Conservation (phyloP, 1,140 invertebrate species). For the Aphelenchoides fujianensis region DNA sequence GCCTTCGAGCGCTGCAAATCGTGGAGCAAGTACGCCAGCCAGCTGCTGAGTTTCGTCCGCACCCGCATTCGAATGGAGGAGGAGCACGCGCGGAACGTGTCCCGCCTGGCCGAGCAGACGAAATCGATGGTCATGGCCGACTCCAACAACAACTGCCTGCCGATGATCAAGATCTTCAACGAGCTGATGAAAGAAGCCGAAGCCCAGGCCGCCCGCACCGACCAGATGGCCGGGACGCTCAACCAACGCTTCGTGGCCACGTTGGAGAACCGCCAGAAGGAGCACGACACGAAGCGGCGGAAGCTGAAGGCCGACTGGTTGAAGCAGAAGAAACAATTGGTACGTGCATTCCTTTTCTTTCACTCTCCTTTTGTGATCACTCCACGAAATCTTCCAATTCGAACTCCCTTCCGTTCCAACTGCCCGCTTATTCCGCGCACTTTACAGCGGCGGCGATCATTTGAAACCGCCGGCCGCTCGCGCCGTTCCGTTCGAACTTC, state of each 20-base stretch:
- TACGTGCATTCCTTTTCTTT: too few species aligned
- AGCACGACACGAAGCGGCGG: conserved; percentile 44
- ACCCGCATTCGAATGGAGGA: conserved; percentile 38
- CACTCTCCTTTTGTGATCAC: too few species aligned
- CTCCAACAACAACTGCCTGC: conserved; percentile 35
- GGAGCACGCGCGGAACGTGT: conserved; percentile 46
- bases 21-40: conserved; percentile 54
- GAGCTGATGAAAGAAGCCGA: conserved; percentile 39
- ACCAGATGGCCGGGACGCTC: conserved; percentile 32
- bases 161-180: conserved; percentile 39
- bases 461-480: too few species aligned
- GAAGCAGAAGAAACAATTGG: conserved; percentile 45
- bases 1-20: conserved; percentile 50
- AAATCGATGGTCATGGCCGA: conserved; percentile 29
- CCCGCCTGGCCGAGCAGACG: conserved; percentile 48
- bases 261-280: conserved; percentile 51
- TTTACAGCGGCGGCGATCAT: too few species aligned
- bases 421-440: too few species aligned
- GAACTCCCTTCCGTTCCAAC: too few species aligned
- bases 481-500: too few species aligned
- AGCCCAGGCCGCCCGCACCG: conserved; percentile 32
- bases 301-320: conserved; percentile 49
- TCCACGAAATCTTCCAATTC: too few species aligned
- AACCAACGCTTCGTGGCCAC: conserved; percentile 47
- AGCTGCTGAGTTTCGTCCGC: conserved; percentile 47